These are phyloP conservation scores for Triops longicaudatus DNA, from an alignment of 1,140 invertebrate genomes.

Conservation along the genomic window DNA sequence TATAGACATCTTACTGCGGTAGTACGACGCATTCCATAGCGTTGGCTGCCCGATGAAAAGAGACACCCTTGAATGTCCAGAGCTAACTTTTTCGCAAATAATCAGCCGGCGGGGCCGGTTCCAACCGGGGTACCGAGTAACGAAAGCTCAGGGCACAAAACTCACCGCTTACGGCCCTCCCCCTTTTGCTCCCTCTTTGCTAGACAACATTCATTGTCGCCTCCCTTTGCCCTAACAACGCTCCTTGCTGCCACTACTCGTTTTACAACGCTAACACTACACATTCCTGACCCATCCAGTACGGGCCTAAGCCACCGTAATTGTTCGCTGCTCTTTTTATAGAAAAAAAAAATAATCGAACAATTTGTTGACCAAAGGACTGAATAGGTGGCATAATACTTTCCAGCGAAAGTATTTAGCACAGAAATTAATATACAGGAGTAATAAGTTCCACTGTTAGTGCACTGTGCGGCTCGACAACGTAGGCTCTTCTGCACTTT, in stretches of 20 bases:
- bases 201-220: background rate
- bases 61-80: background rate
- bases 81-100: background rate
- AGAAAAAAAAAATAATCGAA: background rate
- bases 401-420: too few species aligned
- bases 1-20: too few species aligned
- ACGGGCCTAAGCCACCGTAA: background rate
- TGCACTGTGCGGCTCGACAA: too few species aligned
- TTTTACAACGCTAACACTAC: background rate
- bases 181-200: background rate
- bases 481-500: too few species aligned
- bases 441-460: too few species aligned
- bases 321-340: background rate
- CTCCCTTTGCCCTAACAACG: background rate
- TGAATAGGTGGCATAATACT: background rate
- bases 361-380: background rate
- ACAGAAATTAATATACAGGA: too few species aligned
- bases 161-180: background rate
- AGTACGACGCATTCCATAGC: background rate
- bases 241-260: background rate
- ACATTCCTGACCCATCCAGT: background rate
- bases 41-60: background rate
- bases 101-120: conserved; percentile 4
- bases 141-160: background rate
- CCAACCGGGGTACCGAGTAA: background rate